A percentile compares a stretch with the other conserved stretches of the same genome.
Conservation (phyloP, 2,888 invertebrate genomes). For the Caenorhabditis auriculariae region DNA sequence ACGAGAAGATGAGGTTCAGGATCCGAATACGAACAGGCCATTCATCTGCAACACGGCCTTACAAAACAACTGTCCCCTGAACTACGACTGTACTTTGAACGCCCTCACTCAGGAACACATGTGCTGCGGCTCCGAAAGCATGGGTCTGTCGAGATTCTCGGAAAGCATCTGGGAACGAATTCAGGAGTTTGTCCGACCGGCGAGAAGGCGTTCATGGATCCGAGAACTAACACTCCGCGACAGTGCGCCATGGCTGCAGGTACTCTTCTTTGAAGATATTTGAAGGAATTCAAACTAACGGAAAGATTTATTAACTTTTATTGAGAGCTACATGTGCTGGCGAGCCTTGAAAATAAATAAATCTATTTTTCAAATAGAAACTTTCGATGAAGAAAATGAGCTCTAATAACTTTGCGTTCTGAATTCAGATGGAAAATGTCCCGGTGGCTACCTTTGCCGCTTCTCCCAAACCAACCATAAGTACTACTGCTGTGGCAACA, state of each 20-base stretch:
- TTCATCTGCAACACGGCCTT: conserved; percentile 42
- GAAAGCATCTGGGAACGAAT: background rate
- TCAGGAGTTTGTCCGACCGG: conserved; percentile 43
- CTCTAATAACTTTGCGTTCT: no score
- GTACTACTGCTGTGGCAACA: conserved; percentile 46
- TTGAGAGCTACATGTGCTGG: no score
- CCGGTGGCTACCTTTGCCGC: conserved; percentile 37
- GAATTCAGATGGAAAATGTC: conserved; percentile 34
- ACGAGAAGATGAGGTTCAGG: conserved; percentile 6
- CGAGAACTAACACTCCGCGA: conserved; percentile 33
- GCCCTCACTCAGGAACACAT: conserved; percentile 37
- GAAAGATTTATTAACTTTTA: no score
- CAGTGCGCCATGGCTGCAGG: conserved; percentile 45
- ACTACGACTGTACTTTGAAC: conserved; percentile 38
- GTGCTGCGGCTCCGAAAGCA: conserved; percentile 39
- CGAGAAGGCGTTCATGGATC: conserved; percentile 48
- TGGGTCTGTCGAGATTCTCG: conserved; percentile 16
- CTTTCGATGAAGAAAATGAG: no score
- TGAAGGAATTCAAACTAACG: background rate
- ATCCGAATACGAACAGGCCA: conserved; percentile 41
- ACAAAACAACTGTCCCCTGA: conserved; percentile 41
- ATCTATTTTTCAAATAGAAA: no score
- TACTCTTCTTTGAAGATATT: background rate
- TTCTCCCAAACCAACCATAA: conserved; percentile 42
- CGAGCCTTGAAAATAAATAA: no score